Base-by-base conservation (phyloP, 2,797 vertebrate genomes). In the Monodelphis domestica region DNA sequence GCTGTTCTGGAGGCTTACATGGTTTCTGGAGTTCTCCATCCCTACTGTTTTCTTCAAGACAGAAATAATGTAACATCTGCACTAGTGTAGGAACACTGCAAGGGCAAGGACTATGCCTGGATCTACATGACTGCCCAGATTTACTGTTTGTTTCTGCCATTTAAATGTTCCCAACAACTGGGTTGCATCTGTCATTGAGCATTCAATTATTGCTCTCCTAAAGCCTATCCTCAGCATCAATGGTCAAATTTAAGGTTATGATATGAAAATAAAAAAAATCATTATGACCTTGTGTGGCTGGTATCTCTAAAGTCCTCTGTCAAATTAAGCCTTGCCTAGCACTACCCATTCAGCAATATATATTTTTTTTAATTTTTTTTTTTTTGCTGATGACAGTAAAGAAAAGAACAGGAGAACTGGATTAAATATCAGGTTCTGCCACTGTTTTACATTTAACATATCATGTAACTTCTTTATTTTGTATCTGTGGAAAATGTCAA, bases 11-110 rank as follows among this genome's bases (percentile, higher is more conserved):
- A 84, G 38, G 24, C 38, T 84, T 84, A 45, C 9, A 45, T 84
- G 45, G 38, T 84, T 84, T 84, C 70, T 84, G 38, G 70, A 45
- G 7, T 84, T 84, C 38, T 45, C 3, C 21, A 84, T 84, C 7
- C 70, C 38, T 21, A 84, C 70, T 84, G 70, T 84, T 84, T 84
- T 45, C 70, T 84, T 84, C 21, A 84, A 84, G 70, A 7, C 70
- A 84, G 70, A 84, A 84, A 84, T 84, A 84, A 84, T 84, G 70
- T 45, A 84, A 45, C 70, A 84, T 84, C 70, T 84, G 70, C 38
- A 45, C 38, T 84, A 26, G 21, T 24, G 7, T 26, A 5, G n/a
- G n/a, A 38, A 38, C 17, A 45, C 21, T 50, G 0, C 70, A n/a
- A 84, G 21, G 70, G 38, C 70, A 84, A 45, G 38, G 70, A 84